Percentiles rank a stretch among this genome's conserved stretches.
Evolutionary conservation across 2,797 vertebrate species (phyloP).

Genomic region (Phrynocephalus vlangalii): DNA sequence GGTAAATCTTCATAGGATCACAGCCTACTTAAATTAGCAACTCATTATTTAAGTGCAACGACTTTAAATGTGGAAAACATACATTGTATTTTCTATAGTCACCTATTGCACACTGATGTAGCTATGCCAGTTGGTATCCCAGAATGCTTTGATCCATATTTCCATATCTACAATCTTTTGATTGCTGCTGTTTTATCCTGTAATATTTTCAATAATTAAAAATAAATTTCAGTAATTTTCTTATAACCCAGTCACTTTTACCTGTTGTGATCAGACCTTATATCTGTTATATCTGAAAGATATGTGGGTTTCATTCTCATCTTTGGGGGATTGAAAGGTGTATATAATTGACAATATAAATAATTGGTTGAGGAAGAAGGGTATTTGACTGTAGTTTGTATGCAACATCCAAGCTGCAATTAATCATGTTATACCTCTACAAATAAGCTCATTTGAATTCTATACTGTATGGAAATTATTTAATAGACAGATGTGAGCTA

Average conservation of each 20-base stretch:
- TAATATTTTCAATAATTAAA: too few species aligned
- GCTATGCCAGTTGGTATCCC: neutral
- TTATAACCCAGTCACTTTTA: neutral
- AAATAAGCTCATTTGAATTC: neutral
- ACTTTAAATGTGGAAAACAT: slow-evolving; percentile 42
- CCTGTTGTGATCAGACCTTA: neutral
- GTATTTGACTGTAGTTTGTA: neutral
- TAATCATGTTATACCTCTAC: neutral
- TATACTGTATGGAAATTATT: neutral
- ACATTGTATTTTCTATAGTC: neutral
- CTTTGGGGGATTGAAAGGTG: neutral
- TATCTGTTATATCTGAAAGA: too few species aligned
- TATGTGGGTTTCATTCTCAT: too few species aligned
- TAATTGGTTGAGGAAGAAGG: neutral
- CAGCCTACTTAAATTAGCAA: slow-evolving; percentile 56
- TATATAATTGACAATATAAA: neutral
- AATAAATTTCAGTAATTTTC: too few species aligned
- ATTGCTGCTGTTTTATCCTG: neutral
- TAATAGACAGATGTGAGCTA: neutral
- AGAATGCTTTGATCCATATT: neutral
- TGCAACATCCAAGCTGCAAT: neutral
- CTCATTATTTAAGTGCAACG: slow-evolving; percentile 68
- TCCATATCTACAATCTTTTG: neutral
- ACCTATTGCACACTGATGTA: neutral
- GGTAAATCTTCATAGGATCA: neutral